Evolutionary conservation across 2,888 invertebrate species (phyloP), one percentile per base, ranked within the genome.

Genomic region (Neoaliturus tenellus): DNA sequence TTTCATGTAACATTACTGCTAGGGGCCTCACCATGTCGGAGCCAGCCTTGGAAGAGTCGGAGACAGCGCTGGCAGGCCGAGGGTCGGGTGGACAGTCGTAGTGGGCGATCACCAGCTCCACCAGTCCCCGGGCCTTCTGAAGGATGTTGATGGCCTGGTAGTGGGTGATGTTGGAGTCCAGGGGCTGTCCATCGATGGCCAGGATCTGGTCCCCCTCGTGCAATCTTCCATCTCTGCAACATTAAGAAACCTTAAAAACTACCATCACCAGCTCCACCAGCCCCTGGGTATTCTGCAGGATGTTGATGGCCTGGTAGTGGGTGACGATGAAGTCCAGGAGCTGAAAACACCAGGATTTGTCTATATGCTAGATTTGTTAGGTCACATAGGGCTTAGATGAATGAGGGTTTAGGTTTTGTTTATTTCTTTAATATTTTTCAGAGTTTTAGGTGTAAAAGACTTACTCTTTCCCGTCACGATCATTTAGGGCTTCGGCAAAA

Each of bases 151-250:
- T 93, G 88, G 95, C 94, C 93, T 96, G 96, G 91, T 96, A 95
- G 90, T 96, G 96, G 87, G 96, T 96, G 91, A 96, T 95, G 91
- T 95, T 95, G 71, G 95, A 93, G 90, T 95, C 94, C 89, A 95
- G 91, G 88, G 94, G 93, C 89, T 95, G 95, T 88, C 95, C 95
- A 92, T 97, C 96, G 89, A 97, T 94, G 86, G 97, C 95, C 89
- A 97, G 91, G 89, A 97, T 95, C 89, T 96, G 96, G 91, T 97
- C 97, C 89, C 95, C 95, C 89, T 96, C 96, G 88, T 94, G 93
- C 86, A 95, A 92, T 85, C 93, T 91, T 87, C 94, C 94, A 92
- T 94, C 94, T 91, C 94, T 94, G 91, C 73, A 90, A 90, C 84
- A 88, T 44, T 5, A 28, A 2, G 85, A 28, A 80, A 82, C n/a